A percentile compares a stretch with the other conserved stretches of the same genome.
Conservation (phyloP, 2,888 invertebrate species). For the Galeruca laticollis region DNA sequence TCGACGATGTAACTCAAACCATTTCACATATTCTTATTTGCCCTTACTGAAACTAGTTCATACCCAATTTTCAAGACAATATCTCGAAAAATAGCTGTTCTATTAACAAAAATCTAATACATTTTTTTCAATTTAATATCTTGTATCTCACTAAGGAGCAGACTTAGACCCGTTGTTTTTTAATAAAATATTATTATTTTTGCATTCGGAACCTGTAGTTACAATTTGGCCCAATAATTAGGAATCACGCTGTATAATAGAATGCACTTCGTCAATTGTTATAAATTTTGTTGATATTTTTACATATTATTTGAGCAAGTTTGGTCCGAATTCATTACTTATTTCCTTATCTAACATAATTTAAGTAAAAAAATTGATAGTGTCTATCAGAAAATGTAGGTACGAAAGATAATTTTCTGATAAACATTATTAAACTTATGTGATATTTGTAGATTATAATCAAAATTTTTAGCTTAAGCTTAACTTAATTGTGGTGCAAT, state of each 20-base stretch:
- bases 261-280: no score
- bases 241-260: no score
- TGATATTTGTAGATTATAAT: slow-evolving; percentile 14
- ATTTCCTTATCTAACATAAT: background rate
- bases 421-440: slow-evolving; percentile 7
- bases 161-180: no score
- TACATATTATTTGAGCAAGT: background rate
- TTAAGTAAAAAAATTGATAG: background rate
- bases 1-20: no score
- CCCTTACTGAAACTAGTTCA: no score
- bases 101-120: no score
- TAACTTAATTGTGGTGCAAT: slow-evolving; percentile 8
- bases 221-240: slow-evolving; percentile 4
- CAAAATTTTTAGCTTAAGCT: slow-evolving; percentile 13
- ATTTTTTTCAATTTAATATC: no score
- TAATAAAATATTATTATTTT: slow-evolving; percentile 6
- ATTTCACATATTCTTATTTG: no score
- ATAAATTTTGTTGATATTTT: no score
- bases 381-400: background rate
- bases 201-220: background rate
- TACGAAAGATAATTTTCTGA: background rate
- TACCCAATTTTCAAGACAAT: no score
- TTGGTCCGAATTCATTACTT: background rate
- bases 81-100: no score
- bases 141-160: no score